phyloP scores from a whole-genome alignment of 2,797 vertebrate genomes.

The Enteromius treurensis region DNA sequence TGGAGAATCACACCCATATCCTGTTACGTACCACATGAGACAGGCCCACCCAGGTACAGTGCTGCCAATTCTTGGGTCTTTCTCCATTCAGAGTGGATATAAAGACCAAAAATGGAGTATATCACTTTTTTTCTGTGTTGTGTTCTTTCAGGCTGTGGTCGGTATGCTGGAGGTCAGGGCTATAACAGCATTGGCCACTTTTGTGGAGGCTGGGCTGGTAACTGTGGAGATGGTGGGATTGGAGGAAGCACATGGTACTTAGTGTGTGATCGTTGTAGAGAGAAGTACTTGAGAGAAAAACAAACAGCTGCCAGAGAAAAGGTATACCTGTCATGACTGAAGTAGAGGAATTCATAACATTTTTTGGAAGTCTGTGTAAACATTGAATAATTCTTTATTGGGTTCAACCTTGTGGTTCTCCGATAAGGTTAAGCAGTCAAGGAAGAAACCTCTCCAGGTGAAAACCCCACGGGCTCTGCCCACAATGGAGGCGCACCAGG shows the following conservation, averaged over 20 bases:
- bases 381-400: neutral
- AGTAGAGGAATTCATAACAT: neutral
- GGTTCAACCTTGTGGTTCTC: neutral
- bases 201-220: conserved; percentile 98
- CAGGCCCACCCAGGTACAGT: conserved; percentile 94
- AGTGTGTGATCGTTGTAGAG: conserved; percentile 96
- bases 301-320: conserved; percentile 97
- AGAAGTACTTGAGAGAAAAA: conserved; percentile 97
- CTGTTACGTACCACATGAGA: conserved; percentile 98
- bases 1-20: conserved; percentile 96
- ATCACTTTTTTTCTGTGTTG: conserved; percentile 8
- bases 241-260: conserved; percentile 99
- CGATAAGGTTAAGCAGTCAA: conserved; percentile 92
- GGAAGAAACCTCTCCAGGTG: conserved; percentile 95
- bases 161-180: conserved; percentile 96
- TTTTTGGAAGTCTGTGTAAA: neutral
- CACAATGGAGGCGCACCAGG: conserved; percentile 98
- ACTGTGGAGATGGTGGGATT: conserved; percentile 97
- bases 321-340: conserved; percentile 71
- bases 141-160: conserved; percentile 87
- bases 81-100: neutral
- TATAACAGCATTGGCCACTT: conserved; percentile 99
- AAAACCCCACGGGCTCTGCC: conserved; percentile 96
- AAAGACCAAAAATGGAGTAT: neutral
- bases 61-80: neutral